A percentile compares a stretch with the other conserved stretches of the same genome.
These are phyloP conservation scores for Bombus pascuorum DNA, from an alignment of 1,140 invertebrate species.

Conservation along the genomic window DNA sequence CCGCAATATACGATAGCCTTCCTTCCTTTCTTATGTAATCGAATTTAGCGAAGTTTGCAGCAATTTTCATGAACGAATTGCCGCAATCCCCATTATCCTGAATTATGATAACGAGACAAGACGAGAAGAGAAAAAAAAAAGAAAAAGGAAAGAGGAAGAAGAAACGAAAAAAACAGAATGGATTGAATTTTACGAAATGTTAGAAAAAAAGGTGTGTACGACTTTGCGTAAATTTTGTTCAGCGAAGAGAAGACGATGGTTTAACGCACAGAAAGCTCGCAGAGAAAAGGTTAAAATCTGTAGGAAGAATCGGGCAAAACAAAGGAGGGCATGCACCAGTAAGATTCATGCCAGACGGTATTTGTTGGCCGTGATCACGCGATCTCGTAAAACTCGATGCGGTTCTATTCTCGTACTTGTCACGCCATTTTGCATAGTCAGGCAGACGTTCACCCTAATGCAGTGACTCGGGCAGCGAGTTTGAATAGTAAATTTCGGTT, in stretches of 20 bases:
- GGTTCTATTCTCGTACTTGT: slow-evolving; percentile 80
- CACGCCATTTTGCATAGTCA: slow-evolving; percentile 79
- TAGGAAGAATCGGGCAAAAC: slow-evolving; percentile 58
- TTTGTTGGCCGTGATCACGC: slow-evolving; percentile 75
- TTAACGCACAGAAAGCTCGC: neutral
- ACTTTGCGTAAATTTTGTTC: neutral
- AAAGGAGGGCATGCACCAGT: slow-evolving; percentile 70
- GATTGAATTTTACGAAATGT: neutral
- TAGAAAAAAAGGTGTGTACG: neutral
- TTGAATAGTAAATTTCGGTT: slow-evolving; percentile 70
- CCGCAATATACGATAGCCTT: slow-evolving; percentile 16
- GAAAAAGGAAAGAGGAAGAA: neutral
- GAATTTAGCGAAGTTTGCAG: neutral
- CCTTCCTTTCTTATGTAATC: slow-evolving; percentile 23
- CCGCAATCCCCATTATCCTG: too few relatives aligned
- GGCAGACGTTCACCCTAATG: slow-evolving; percentile 76
- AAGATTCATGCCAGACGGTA: slow-evolving; percentile 76
- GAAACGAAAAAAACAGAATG: neutral
- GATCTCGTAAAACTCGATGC: slow-evolving; percentile 77
- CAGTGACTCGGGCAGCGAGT: slow-evolving; percentile 60
- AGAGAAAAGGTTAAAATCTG: slow-evolving; percentile 50
- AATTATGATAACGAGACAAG: neutral
- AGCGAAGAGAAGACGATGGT: neutral
- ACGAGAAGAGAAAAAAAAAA: too few relatives aligned
- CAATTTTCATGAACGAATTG: slow-evolving; percentile 5